Evolutionary conservation across 2,888 invertebrate species (phyloP), one percentile per base, ranked within the genome.

Genomic region (Noctua comes): DNA sequence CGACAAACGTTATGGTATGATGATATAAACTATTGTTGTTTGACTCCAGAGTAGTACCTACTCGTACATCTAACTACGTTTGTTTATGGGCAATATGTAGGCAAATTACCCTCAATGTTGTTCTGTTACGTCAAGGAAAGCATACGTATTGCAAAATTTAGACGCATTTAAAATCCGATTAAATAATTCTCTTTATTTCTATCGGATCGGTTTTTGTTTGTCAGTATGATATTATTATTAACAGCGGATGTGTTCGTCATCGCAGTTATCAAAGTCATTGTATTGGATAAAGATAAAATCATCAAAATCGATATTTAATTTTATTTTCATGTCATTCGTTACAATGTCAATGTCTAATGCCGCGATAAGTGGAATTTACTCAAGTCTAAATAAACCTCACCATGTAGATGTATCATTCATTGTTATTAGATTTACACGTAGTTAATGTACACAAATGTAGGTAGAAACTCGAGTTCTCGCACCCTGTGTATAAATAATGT

Each of bases 401-500:
- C 59, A 62, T 75, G 21, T 73, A 78, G 71, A 59, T 75, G 16
- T 73, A 76, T 76, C 51, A 71, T 46, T 40, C 43, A 85, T 88
- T 89, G 80, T 84, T 83, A 87, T 81, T 71, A 85, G 83, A 86
- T 86, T 86, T 85, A 66, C 82, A 78, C 73, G 83, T 83, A 71
- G 87, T 88, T 90, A 91, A 92, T 93, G 89, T 90, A 92, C 88
- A 91, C 91, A 91, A 92, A 90, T 90, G 85, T 89, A 90, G 82
- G 87, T 92, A 92, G 92, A 93, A 92, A 92, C 90, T 86, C 62
- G 75, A 81, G 59, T 79, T 77, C 48, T 85, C 80, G 85, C 92
- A 92, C 92, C 93, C 91, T 82, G 80, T 82, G 59, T 91, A 93
- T 96, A 94, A 96, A 95, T 95, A 94, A 95, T 94, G 91, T 90